phyloP scores from a whole-genome alignment of 2,113 vertebrate species.

The Naja naja region DNA sequence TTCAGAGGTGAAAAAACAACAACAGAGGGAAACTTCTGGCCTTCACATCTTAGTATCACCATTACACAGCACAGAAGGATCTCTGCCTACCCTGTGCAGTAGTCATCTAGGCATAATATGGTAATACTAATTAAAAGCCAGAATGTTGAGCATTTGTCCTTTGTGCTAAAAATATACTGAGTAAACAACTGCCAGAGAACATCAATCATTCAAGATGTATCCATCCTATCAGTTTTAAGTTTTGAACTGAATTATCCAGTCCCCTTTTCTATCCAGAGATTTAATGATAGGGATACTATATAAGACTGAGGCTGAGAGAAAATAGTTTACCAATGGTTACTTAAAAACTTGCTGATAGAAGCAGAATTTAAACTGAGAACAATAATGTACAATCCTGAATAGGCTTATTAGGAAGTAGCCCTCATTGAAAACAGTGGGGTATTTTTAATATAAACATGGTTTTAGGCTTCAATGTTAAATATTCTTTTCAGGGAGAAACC shows the following conservation, averaged over 20 bases:
- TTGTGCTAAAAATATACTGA: not conserved
- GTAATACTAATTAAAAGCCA: not conserved
- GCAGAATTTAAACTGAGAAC: not conserved
- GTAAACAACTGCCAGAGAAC: not conserved
- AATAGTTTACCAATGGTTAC: not conserved
- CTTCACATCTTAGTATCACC: not conserved
- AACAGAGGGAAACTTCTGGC: not conserved
- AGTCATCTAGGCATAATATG: not conserved
- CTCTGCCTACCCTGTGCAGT: not conserved
- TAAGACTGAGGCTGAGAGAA: not conserved
- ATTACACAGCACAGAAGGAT: not conserved
- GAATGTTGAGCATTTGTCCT: not conserved
- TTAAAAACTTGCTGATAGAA: not conserved
- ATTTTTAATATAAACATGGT: not conserved
- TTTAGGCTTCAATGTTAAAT: not conserved
- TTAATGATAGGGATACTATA: not conserved
- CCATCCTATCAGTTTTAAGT: not conserved
- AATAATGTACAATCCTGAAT: not conserved
- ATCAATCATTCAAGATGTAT: not conserved
- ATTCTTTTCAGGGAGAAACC: not conserved
- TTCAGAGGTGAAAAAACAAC: not conserved
- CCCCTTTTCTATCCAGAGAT: not conserved
- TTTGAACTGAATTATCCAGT: not conserved
- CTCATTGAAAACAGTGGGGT: not conserved
- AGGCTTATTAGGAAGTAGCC: not conserved